Evolutionary conservation across 2,113 vertebrate genomes (phyloP).

Genomic region (Phalacrocorax carbo): DNA sequence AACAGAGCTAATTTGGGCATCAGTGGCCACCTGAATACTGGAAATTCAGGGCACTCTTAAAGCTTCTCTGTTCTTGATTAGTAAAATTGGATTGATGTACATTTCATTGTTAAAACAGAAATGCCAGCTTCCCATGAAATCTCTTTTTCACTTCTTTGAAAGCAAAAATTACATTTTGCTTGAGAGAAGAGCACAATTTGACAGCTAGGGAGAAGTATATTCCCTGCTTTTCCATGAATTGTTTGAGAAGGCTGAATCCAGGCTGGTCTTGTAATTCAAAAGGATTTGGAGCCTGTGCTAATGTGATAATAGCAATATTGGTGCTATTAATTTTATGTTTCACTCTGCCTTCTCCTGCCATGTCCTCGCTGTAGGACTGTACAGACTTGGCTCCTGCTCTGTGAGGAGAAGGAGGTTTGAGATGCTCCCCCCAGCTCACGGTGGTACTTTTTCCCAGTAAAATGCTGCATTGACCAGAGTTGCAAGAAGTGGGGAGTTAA

Average conservation of each 20-base stretch:
- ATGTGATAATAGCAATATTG: neutral
- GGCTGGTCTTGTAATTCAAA: neutral
- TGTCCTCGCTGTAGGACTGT: neutral
- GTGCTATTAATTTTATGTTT: neutral
- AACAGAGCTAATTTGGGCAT: constrained; percentile 48
- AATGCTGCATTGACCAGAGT: neutral
- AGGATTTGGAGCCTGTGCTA: neutral
- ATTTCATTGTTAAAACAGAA: constrained; percentile 7
- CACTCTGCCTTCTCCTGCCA: neutral
- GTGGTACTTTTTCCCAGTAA: neutral
- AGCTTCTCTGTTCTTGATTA: neutral
- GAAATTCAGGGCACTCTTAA: constrained; percentile 15
- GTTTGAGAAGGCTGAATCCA: neutral
- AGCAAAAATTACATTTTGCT: neutral
- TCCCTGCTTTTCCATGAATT: neutral
- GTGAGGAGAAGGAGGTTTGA: neutral
- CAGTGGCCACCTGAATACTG: constrained; percentile 30
- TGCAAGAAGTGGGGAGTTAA: neutral
- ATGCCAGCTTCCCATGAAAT: neutral
- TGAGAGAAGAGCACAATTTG: neutral
- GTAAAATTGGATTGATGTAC: neutral
- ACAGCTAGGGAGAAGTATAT: neutral
- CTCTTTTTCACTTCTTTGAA: neutral
- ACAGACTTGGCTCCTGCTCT: neutral
- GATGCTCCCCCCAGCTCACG: neutral